phyloP scores from a whole-genome alignment of 2,797 vertebrate genomes.

The Oreortyx pictus region DNA sequence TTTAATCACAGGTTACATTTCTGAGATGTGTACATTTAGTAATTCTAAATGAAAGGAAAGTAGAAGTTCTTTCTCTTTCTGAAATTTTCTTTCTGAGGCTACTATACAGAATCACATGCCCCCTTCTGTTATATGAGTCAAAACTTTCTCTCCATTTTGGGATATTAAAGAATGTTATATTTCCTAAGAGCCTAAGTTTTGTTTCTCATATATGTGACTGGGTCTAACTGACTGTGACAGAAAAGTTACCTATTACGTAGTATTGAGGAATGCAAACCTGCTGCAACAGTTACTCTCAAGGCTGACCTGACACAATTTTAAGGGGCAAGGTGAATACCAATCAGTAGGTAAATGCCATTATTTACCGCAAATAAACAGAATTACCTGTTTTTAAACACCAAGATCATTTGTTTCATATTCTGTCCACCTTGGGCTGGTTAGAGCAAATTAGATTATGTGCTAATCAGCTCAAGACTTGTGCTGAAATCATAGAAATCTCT shows the following conservation, averaged over 20 bases:
- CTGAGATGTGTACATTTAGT: neutral
- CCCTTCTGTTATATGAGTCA: neutral
- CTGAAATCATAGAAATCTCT: slow-evolving; percentile 27
- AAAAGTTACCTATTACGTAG: slow-evolving; percentile 43
- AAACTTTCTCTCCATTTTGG: slow-evolving; percentile 24
- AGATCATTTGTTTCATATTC: slow-evolving; percentile 70
- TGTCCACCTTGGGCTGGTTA: slow-evolving; percentile 62
- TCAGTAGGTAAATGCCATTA: slow-evolving; percentile 51
- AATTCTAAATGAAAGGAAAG: neutral
- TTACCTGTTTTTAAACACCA: slow-evolving; percentile 51
- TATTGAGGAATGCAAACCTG: slow-evolving; percentile 33
- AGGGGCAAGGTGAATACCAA: slow-evolving; percentile 43
- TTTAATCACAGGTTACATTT: neutral
- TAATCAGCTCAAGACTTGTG: slow-evolving; percentile 61
- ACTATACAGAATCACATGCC: neutral
- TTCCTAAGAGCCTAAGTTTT: neutral
- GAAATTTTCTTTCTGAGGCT: slow-evolving; percentile 13
- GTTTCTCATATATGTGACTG: slow-evolving; percentile 26
- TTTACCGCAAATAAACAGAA: slow-evolving; percentile 65
- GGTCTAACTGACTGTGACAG: slow-evolving; percentile 53
- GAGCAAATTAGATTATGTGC: slow-evolving; percentile 58
- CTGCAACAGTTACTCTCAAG: slow-evolving; percentile 16
- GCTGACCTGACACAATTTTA: slow-evolving; percentile 57
- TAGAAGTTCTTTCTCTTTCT: neutral
- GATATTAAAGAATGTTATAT: slow-evolving; percentile 47